Evolutionary conservation across 2,888 invertebrate species (phyloP), one percentile per base, ranked within the genome.

Genomic region (Acholoe squamosa): DNA sequence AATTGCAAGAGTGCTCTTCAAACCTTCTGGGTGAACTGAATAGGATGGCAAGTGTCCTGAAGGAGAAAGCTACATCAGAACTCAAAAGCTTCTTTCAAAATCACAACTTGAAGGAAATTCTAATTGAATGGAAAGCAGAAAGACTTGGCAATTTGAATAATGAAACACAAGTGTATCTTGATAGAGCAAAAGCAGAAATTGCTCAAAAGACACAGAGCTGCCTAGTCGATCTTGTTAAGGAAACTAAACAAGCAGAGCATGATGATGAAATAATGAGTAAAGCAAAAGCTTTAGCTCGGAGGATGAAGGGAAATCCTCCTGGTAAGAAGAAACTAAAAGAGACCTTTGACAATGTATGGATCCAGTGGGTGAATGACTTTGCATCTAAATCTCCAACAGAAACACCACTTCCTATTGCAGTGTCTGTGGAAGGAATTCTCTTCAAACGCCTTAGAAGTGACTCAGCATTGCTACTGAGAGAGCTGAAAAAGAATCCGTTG

Each of bases 121-220:
- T 67, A 10, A 89, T 89, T 31, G n/a, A 71, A 67, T 89, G 89
- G 89, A 89, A 89, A 56, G 89, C 56, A 67, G 43, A 77, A 19
- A 89, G 84, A 34, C 22, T 52, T 12, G 28, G n/a, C 5, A 34
- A 52, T 7, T 22, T 89, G 52, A 28, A 89, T 67, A 51, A 25
- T n/a, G 43, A 34, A 16, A 0, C 54, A 0, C 10, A 89, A 33
- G 54, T 10, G 3, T 80, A 43, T 80, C 80, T 80, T 43, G 43
- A 43, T 43, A 43, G 43, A 10, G 43, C 43, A 43, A 43, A 43
- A 43, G 10, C 43, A 43, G 43, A 43, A 10, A 43, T 43, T 43
- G 43, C 10, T 3, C 43, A 43, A 43, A 43, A 43, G 43, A 43
- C 10, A 10, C 43, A 43, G 10, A 43, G 43, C 43, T 43, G 43